Evolutionary conservation across 2,888 invertebrate species (phyloP).

Genomic region (Smittia sp.): DNA sequence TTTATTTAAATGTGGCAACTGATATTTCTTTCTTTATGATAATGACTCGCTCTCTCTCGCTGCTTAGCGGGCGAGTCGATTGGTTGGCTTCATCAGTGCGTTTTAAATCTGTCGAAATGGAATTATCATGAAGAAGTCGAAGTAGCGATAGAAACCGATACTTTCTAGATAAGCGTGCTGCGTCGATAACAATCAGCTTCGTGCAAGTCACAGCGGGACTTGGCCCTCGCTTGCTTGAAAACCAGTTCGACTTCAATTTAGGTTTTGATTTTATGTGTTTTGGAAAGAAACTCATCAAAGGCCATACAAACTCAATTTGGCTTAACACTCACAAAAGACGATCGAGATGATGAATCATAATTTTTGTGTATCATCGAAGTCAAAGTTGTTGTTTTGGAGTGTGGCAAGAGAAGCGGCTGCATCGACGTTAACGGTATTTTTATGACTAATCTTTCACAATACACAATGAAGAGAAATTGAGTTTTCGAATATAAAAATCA

Average conservation of each 20-base stretch:
- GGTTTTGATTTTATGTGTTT: background rate
- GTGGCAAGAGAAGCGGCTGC: slow-evolving; percentile 24
- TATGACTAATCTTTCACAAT: slow-evolving; percentile 32
- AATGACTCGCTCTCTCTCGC: too few species aligned
- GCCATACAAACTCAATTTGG: slow-evolving; percentile 23
- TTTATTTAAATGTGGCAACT: slow-evolving; percentile 10
- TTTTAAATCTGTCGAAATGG: background rate
- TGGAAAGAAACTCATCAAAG: slow-evolving; percentile 16
- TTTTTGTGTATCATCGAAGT: slow-evolving; percentile 19
- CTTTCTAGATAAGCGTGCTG: background rate
- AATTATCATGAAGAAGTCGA: slow-evolving; percentile 1
- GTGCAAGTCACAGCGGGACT: slow-evolving; percentile 3
- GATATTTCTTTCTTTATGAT: background rate
- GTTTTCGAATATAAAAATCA: background rate
- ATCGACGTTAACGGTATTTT: slow-evolving; percentile 35
- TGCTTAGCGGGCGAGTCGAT: too few species aligned
- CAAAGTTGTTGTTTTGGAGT: slow-evolving; percentile 16
- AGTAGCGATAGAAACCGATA: background rate
- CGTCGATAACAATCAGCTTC: background rate
- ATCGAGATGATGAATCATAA: slow-evolving; percentile 26
- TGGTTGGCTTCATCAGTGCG: too few species aligned
- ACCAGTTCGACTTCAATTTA: background rate
- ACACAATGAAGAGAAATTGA: slow-evolving; percentile 14
- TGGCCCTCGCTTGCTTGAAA: background rate
- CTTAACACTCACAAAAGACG: background rate